Evolutionary conservation across 2,888 invertebrate species (phyloP).

Genomic region (Agonopterix subpropinquella): DNA sequence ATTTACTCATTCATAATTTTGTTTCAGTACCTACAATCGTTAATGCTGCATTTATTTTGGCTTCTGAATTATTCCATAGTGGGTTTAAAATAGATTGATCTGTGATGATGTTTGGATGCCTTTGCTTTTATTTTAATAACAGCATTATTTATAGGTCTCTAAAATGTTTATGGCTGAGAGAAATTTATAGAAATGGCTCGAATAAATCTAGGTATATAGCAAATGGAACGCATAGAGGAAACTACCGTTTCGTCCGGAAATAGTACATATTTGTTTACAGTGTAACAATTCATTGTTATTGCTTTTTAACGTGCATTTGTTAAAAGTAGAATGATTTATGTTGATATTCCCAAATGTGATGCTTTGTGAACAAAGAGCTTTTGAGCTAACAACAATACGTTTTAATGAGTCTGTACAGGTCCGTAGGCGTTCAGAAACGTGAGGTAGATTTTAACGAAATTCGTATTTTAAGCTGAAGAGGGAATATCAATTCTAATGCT

Average conservation of each 20-base stretch:
- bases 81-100: too few species aligned
- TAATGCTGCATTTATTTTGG: too few species aligned
- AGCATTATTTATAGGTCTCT: too few species aligned
- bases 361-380: constrained; percentile 14
- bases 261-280: constrained; percentile 1
- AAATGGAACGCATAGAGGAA: not conserved
- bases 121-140: too few species aligned
- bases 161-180: not conserved
- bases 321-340: constrained; percentile 2
- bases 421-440: constrained; percentile 16
- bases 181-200: not conserved
- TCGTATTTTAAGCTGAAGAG: not conserved
- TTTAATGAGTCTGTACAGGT: constrained; percentile 20
- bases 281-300: not conserved
- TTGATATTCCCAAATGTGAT: not conserved
- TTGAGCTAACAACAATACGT: constrained; percentile 14
- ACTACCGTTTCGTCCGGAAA: constrained; percentile 2
- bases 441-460: constrained; percentile 11
- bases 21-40: too few species aligned
- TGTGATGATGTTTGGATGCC: too few species aligned
- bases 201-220: constrained; percentile 1
- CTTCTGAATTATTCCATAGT: too few species aligned
- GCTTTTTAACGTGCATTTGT: not conserved
- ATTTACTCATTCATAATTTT: too few species aligned
- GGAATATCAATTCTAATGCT: not conserved